These are phyloP conservation scores for Miltochrista miniata DNA, from an alignment of 2,888 invertebrate species.

Conservation along the genomic window DNA sequence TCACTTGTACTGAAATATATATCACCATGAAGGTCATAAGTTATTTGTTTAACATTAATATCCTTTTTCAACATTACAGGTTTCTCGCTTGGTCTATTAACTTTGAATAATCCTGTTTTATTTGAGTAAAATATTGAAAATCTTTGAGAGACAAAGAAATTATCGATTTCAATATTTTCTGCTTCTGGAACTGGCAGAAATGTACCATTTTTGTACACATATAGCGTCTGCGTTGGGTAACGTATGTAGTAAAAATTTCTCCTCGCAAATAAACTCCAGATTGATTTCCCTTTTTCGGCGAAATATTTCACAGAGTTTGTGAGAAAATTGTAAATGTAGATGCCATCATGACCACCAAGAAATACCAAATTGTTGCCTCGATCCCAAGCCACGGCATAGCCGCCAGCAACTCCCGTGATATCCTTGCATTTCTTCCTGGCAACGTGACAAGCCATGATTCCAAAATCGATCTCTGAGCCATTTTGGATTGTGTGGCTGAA, in stretches of 20 bases:
- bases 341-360: slow-evolving; percentile 70
- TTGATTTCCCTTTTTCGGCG: slow-evolving; percentile 64
- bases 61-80: slow-evolving; percentile 52
- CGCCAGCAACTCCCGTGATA: slow-evolving; percentile 56
- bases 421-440: slow-evolving; percentile 46
- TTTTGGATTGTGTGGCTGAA: slow-evolving; percentile 40
- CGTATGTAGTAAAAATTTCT: slow-evolving; percentile 63
- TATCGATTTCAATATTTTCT: slow-evolving; percentile 56
- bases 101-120: slow-evolving; percentile 67
- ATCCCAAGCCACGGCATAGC: slow-evolving; percentile 69
- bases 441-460: slow-evolving; percentile 56
- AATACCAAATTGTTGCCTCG: slow-evolving; percentile 65
- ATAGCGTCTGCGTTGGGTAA: slow-evolving; percentile 1
- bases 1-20: slow-evolving; percentile 57
- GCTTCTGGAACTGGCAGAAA: slow-evolving; percentile 63
- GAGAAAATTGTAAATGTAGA: slow-evolving; percentile 68
- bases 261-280: slow-evolving; percentile 64
- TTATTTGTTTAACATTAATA: slow-evolving; percentile 57
- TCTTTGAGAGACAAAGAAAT: slow-evolving; percentile 59
- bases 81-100: slow-evolving; percentile 42
- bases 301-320: slow-evolving; percentile 61
- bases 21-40: slow-evolving; percentile 64
- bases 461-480: slow-evolving; percentile 41
- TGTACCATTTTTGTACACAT: slow-evolving; percentile 45
- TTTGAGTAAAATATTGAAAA: slow-evolving; percentile 64